Base-by-base conservation (phyloP, 2,797 vertebrate species). In the Oryzias dopingdopingensis region DNA sequence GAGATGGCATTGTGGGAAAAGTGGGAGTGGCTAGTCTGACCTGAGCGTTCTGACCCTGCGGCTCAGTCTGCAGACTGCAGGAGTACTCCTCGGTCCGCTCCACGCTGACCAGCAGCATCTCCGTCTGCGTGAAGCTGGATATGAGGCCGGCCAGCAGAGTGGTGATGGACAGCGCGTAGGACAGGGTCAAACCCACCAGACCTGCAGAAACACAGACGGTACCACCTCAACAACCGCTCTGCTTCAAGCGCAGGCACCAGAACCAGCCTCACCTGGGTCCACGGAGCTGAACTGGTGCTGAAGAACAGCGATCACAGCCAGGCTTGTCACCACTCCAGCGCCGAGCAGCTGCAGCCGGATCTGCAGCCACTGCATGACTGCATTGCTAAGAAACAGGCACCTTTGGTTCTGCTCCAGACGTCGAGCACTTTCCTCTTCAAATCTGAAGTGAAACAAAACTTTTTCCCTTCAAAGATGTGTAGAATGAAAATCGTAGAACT, bases 261-360 rank as follows among this genome's bases (percentile, higher is more conserved):
- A 51, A 56, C 5, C 45, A 12, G 46, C 15, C 79, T 79, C 67
- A 99, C 97, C 96, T 82, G 97, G 94, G 77, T 97, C 90, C 0
- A 93, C 91, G 0, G 91, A 77, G 59, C 85, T 78, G 40, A 86
- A 88, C 81, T 92, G 92, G 84, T 97, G 95, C 84, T 99, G 94
- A 32, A 97, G 73, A 41, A 99, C 89, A 2, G 96, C 94, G 1
- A 97, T 93, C 56, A 79, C 79, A 0, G 90, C 91, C 5, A 98
- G 93, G 70, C 91, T 79, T 0, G 94, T 96, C 70, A 99, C 89
- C 76, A 98, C 93, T 0, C 84, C 71, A 0, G 97, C 95, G 1
- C 96, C 96, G 18, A 97, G 96, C 88, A 99, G 92, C 91, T 99
- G 97, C 62, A 99, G 86, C n/a, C 95, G 94, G 64, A 99, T 95